These are phyloP conservation scores for Cryptus armator DNA, from an alignment of 2,888 invertebrate genomes.

Conservation along the genomic window DNA sequence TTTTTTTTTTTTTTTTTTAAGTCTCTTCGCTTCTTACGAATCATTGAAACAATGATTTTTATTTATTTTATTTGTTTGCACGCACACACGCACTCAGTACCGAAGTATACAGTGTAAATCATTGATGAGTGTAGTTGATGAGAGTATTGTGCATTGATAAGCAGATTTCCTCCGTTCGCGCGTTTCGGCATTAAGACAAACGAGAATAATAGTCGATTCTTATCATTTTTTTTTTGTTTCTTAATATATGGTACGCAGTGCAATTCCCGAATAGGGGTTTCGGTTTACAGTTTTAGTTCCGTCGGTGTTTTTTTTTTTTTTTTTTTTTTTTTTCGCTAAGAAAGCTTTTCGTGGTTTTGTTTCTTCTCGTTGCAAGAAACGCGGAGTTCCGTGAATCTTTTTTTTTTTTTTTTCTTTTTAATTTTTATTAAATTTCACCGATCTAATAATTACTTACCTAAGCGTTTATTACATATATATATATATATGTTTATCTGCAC, in stretches of 20 bases:
- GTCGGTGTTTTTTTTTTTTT: conserved; percentile 31
- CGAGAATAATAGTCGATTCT: conserved; percentile 37
- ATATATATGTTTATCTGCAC: conserved; percentile 29
- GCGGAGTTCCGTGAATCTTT: conserved; percentile 15
- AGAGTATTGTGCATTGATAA: conserved; percentile 27
- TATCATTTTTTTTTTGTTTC: conserved; percentile 34
- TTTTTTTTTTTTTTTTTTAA: not conserved
- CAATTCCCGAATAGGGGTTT: conserved; percentile 57
- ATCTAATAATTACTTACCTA: conserved; percentile 60
- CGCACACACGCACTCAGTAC: conserved; percentile 52
- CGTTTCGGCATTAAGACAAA: conserved; percentile 30
- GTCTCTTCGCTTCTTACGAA: conserved; percentile 6
- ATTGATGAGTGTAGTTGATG: conserved; percentile 24
- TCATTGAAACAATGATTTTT: conserved; percentile 21
- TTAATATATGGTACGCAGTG: conserved; percentile 68
- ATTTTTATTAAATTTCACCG: conserved; percentile 55
- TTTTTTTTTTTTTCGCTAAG: conserved; percentile 31
- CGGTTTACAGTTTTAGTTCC: conserved; percentile 68
- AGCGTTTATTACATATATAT: conserved; percentile 39
- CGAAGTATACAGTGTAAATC: conserved; percentile 16
- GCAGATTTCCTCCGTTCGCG: not conserved
- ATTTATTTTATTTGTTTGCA: conserved; percentile 3
- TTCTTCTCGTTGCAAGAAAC: conserved; percentile 46
- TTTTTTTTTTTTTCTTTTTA: too few species aligned
- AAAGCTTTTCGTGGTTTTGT: conserved; percentile 27